Conservation (phyloP, 1,140 invertebrate genomes). For the Conus betulinus region DNA sequence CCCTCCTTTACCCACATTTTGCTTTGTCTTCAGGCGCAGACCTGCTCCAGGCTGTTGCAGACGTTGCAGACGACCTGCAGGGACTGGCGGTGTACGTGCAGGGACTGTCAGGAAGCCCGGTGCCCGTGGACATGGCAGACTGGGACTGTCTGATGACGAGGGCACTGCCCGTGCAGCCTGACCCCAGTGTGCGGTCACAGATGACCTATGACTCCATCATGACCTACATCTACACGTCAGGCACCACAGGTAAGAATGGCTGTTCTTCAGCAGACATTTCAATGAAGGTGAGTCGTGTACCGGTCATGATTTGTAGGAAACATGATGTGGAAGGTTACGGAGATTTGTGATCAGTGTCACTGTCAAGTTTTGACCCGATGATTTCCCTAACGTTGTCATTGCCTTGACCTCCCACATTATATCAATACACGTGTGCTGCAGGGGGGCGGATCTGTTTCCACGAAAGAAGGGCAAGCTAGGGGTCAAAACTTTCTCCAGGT, state of each 20-base stretch:
- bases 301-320: neutral
- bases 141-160: constrained; percentile 33
- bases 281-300: neutral
- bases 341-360: neutral
- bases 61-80: constrained; percentile 47
- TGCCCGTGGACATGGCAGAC: constrained; percentile 30
- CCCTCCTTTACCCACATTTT: too few species aligned
- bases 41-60: constrained; percentile 53
- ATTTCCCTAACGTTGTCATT: too few species aligned
- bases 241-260: constrained; percentile 41
- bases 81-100: constrained; percentile 57
- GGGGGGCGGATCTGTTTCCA: too few species aligned
- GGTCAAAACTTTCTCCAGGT: too few species aligned
- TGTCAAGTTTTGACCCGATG: too few species aligned
- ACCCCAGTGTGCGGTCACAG: constrained; percentile 27
- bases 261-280: neutral
- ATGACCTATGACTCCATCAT: constrained; percentile 33
- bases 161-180: constrained; percentile 12
- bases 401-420: too few species aligned
- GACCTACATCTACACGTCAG: constrained; percentile 45
- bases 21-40: constrained; percentile 45
- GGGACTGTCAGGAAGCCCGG: constrained; percentile 30
- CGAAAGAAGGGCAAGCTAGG: too few species aligned
- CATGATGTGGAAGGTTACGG: neutral
- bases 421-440: too few species aligned